A percentile compares a stretch with the other conserved stretches of the same genome.
Conservation (phyloP, 1,140 invertebrate species). For the Arctopsyche grandis region DNA sequence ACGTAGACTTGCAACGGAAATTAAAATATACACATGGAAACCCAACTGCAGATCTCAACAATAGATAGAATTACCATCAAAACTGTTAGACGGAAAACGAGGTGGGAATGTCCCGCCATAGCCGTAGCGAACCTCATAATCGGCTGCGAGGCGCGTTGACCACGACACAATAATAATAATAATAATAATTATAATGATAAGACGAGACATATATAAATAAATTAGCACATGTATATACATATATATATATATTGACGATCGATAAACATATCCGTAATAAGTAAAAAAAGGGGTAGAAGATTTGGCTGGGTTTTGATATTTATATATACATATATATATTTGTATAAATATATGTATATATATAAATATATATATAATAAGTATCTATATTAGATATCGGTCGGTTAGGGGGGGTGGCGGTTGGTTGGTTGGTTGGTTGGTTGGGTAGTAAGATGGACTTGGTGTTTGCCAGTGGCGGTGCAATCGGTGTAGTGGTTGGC, state of each 20-base stretch:
- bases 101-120: constrained; percentile 39
- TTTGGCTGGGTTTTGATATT: too few relatives aligned
- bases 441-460: not conserved
- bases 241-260: constrained; percentile 33
- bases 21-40: constrained; percentile 48
- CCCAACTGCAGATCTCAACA: constrained; percentile 34
- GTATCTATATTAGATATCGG: not conserved
- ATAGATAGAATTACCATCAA: constrained; percentile 52
- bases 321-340: constrained; percentile 9
- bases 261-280: constrained; percentile 36
- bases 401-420: not conserved
- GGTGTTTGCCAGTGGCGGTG: not conserved
- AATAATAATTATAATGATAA: not conserved
- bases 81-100: constrained; percentile 50
- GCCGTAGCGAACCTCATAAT: not conserved
- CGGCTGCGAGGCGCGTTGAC: constrained; percentile 20
- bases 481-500: not conserved
- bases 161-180: not conserved
- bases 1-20: not conserved
- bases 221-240: constrained; percentile 7
- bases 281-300: too few relatives aligned
- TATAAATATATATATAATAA: constrained; percentile 15
- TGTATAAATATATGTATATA: constrained; percentile 22
- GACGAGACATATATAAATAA: not conserved
- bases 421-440: not conserved